phyloP scores from a whole-genome alignment of 64 coral and sea anemone genomes.

The Exaiptasia diaphana region DNA sequence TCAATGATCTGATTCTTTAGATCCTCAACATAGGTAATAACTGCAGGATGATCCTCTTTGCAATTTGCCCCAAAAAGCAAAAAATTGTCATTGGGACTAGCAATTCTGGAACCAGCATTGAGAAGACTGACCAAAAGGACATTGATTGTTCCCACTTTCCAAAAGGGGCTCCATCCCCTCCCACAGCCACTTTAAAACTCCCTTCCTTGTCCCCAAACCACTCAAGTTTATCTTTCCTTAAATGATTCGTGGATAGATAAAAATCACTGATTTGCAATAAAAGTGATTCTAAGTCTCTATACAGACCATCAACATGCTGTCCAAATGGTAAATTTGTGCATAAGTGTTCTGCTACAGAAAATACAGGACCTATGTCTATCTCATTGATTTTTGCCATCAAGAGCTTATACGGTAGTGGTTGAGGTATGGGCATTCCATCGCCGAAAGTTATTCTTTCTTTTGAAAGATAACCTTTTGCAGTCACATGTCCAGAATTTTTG shows the following conservation, averaged over 20 bases:
- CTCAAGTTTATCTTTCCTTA: slow-evolving; percentile 37
- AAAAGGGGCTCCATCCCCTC: slow-evolving; percentile 82
- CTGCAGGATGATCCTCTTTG: slow-evolving; percentile 70
- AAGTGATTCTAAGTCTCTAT: slow-evolving; percentile 46
- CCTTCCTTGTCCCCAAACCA: slow-evolving; percentile 48
- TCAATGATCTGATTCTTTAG: slow-evolving; percentile 5
- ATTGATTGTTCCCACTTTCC: slow-evolving; percentile 57
- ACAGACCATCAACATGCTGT: slow-evolving; percentile 52
- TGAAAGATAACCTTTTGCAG: slow-evolving; percentile 35
- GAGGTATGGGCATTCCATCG: slow-evolving; percentile 36
- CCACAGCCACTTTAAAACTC: slow-evolving; percentile 60
- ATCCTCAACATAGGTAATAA: slow-evolving; percentile 49
- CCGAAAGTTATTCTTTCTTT: slow-evolving; percentile 49
- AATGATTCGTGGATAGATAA: slow-evolving; percentile 43
- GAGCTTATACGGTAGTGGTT: not conserved
- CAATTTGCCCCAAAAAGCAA: slow-evolving; percentile 68
- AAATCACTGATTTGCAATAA: slow-evolving; percentile 50
- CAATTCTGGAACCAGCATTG: slow-evolving; percentile 61
- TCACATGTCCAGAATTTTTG: slow-evolving; percentile 38
- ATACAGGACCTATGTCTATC: slow-evolving; percentile 47
- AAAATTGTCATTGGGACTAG: slow-evolving; percentile 62
- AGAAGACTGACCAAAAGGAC: slow-evolving; percentile 66
- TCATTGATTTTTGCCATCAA: slow-evolving; percentile 14
- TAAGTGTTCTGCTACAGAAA: slow-evolving; percentile 40
- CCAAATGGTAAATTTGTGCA: slow-evolving; percentile 14